Evolutionary conservation across 2,113 vertebrate genomes (phyloP).

Genomic region (Choloepus hoffmanni): DNA sequence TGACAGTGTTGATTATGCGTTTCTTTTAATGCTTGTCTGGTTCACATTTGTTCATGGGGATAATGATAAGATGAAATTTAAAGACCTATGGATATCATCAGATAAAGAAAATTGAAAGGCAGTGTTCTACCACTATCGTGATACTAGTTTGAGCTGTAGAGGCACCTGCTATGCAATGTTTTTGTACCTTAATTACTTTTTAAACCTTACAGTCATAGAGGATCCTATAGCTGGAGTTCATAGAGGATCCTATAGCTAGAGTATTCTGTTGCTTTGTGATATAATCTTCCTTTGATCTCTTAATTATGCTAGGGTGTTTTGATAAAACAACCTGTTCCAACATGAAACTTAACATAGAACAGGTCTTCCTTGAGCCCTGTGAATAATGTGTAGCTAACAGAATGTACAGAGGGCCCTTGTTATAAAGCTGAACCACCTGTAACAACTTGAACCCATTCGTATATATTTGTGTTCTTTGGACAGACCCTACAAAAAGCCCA

Average conservation of each 20-base stretch:
- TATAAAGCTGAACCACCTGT: not conserved
- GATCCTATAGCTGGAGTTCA: not conserved
- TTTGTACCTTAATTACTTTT: not conserved
- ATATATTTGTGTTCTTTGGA: not conserved
- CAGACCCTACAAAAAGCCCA: not conserved
- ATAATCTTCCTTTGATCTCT: not conserved
- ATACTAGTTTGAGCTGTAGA: not conserved
- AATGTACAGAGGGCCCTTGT: not conserved
- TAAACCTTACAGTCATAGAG: not conserved
- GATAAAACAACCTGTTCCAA: not conserved
- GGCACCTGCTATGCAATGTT: not conserved
- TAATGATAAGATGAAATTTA: not conserved
- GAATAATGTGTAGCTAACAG: not conserved
- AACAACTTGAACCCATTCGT: not conserved
- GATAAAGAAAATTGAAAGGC: not conserved
- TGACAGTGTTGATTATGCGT: constrained; percentile 31
- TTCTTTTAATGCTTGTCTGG: constrained; percentile 34
- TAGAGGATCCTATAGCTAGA: not conserved
- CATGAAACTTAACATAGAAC: not conserved
- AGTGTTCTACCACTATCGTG: not conserved
- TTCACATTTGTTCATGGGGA: constrained; percentile 44
- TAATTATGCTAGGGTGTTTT: not conserved
- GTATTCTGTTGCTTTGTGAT: not conserved
- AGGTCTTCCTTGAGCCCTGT: not conserved
- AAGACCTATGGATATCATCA: not conserved